Conservation (phyloP, 2,113 vertebrate species). For the Alces alces region DNA sequence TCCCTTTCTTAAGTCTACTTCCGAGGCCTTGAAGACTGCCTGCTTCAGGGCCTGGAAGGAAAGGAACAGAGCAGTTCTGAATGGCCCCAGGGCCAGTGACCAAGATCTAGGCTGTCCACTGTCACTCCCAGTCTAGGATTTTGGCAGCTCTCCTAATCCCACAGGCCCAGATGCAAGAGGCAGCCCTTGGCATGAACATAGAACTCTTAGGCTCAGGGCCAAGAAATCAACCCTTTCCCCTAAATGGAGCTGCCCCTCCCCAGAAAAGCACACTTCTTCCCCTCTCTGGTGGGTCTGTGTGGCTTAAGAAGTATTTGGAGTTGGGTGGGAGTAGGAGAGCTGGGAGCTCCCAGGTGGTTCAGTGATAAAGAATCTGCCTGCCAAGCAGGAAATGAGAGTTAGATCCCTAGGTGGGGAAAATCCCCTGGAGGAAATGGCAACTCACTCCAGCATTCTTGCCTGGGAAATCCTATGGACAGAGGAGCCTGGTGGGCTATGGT, state of each 20-base stretch:
- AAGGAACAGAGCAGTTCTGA: neutral
- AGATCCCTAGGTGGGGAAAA: neutral
- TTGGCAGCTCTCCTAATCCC: neutral
- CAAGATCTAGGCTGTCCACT: neutral
- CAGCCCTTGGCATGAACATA: slow-evolving; percentile 22
- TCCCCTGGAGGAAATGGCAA: neutral
- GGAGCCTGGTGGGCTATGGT: neutral
- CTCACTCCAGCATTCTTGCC: neutral
- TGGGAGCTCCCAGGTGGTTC: neutral
- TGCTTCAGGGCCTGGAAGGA: neutral
- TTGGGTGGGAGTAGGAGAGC: neutral
- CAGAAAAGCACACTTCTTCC: neutral
- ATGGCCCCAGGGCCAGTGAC: neutral
- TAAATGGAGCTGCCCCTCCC: slow-evolving; percentile 2
- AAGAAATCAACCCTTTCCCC: slow-evolving; percentile 53
- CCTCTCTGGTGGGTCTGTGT: neutral
- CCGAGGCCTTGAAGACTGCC: neutral
- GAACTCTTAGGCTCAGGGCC: neutral
- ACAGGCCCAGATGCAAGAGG: slow-evolving; percentile 16
- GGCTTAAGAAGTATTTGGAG: neutral
- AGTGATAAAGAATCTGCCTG: neutral
- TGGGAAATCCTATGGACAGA: neutral
- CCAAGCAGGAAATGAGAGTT: neutral
- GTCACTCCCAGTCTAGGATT: neutral
- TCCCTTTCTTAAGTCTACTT: neutral